A percentile compares a stretch with the other conserved stretches of the same genome.
Conservation (phyloP, 1,140 invertebrate genomes). For the Battus philenor region DNA sequence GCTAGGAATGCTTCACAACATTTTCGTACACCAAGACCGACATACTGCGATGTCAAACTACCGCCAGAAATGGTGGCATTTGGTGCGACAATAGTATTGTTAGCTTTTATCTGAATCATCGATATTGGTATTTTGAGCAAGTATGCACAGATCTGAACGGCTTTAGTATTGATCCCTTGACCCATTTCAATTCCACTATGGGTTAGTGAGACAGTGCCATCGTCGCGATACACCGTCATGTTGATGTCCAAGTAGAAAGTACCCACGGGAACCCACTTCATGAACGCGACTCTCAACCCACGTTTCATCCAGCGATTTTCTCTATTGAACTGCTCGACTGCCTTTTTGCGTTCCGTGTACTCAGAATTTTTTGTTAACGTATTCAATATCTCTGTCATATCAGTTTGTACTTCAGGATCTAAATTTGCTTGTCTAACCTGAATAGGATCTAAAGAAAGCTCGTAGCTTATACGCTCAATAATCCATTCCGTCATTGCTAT, state of each 20-base stretch:
- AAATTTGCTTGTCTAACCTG: constrained; percentile 82
- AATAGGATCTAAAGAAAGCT: constrained; percentile 80
- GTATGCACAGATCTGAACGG: constrained; percentile 83
- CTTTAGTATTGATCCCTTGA: constrained; percentile 87
- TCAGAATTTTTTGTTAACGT: constrained; percentile 77
- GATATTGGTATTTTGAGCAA: constrained; percentile 81
- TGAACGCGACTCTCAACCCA: constrained; percentile 80
- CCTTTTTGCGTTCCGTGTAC: constrained; percentile 76
- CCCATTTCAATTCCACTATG: constrained; percentile 90
- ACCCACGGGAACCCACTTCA: constrained; percentile 78
- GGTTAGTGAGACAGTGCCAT: constrained; percentile 84
- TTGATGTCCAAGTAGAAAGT: constrained; percentile 77
- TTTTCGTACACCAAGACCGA: constrained; percentile 29
- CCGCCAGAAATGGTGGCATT: constrained; percentile 79
- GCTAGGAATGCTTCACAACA: constrained; percentile 63
- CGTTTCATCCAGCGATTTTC: constrained; percentile 86
- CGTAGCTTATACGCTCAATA: constrained; percentile 88
- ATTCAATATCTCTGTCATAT: constrained; percentile 73
- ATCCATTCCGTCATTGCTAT: constrained; percentile 84
- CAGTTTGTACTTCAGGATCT: constrained; percentile 41
- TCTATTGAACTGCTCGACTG: constrained; percentile 79
- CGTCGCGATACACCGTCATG: constrained; percentile 83
- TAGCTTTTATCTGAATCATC: constrained; percentile 81
- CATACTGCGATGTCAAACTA: constrained; percentile 58
- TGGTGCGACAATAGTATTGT: constrained; percentile 76